phyloP scores from a whole-genome alignment of 2,113 vertebrate species.

The Muntiacus muntjak region DNA sequence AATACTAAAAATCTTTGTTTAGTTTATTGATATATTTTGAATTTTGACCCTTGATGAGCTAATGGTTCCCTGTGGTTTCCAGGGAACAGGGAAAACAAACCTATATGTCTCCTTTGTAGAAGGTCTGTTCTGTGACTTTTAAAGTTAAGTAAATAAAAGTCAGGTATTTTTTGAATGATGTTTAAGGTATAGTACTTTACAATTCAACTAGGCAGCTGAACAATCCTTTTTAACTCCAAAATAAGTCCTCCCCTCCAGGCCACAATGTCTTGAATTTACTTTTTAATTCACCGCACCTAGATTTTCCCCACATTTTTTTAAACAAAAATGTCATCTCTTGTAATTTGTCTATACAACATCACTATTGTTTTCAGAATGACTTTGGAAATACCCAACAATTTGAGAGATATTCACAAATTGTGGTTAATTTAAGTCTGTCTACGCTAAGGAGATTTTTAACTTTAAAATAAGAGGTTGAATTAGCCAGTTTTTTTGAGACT shows the following conservation, averaged over 20 bases:
- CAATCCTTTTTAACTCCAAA: neutral
- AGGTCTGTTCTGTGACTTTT: neutral
- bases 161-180: neutral
- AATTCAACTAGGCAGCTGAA: neutral
- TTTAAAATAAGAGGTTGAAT: slow-evolving; percentile 39
- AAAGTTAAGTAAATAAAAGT: neutral
- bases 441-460: neutral
- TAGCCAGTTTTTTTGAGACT: slow-evolving; percentile 39
- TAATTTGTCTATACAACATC: neutral
- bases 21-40: neutral
- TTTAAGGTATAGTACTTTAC: neutral
- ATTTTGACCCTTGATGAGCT: neutral
- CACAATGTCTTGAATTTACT: neutral
- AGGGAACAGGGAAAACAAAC: neutral
- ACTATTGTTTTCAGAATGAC: slow-evolving; percentile 34
- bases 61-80: neutral
- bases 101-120: neutral
- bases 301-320: neutral
- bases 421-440: slow-evolving; percentile 42
- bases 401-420: slow-evolving; percentile 25
- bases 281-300: neutral
- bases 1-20: neutral
- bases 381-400: slow-evolving; percentile 34
- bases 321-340: slow-evolving; percentile 28
- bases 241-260: neutral